These are phyloP conservation scores for Antennarius striatus DNA, from an alignment of 2,113 vertebrate genomes.

Conservation along the genomic window DNA sequence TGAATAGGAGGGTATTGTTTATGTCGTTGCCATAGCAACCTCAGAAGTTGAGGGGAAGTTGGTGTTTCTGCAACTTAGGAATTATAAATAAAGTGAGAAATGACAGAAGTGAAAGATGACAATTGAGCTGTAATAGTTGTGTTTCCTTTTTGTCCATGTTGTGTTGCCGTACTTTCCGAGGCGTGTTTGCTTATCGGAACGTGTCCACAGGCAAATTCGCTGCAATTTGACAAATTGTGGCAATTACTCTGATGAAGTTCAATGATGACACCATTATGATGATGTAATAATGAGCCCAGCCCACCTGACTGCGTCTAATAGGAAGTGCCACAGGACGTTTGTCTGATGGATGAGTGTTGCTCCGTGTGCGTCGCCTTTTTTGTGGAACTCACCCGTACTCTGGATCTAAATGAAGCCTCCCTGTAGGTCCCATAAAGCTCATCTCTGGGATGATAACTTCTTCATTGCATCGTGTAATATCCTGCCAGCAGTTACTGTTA, in stretches of 20 bases:
- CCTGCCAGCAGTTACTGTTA: constrained; percentile 38
- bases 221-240: constrained; percentile 71
- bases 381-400: constrained; percentile 37
- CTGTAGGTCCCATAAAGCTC: constrained; percentile 12
- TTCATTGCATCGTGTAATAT: constrained; percentile 47
- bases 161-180: constrained; percentile 2
- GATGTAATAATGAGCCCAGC: constrained; percentile 71
- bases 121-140: too few species aligned
- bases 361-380: constrained; percentile 50
- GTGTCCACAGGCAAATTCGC: constrained; percentile 48
- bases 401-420: constrained; percentile 46
- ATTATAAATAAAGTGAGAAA: too few species aligned
- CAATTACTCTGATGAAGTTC: constrained; percentile 81
- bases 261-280: constrained; percentile 78
- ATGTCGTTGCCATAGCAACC: neutral
- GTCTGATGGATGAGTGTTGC: constrained; percentile 63
- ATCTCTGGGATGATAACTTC: constrained; percentile 6
- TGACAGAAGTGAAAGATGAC: too few species aligned
- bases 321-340: constrained; percentile 67
- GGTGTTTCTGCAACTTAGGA: too few species aligned
- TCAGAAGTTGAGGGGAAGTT: neutral
- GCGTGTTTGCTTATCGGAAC: neutral
- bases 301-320: constrained; percentile 73
- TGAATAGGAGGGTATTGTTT: neutral
- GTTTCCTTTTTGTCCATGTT: neutral